phyloP scores from a whole-genome alignment of 2,797 vertebrate species.

The Oreochromis mossambicus region DNA sequence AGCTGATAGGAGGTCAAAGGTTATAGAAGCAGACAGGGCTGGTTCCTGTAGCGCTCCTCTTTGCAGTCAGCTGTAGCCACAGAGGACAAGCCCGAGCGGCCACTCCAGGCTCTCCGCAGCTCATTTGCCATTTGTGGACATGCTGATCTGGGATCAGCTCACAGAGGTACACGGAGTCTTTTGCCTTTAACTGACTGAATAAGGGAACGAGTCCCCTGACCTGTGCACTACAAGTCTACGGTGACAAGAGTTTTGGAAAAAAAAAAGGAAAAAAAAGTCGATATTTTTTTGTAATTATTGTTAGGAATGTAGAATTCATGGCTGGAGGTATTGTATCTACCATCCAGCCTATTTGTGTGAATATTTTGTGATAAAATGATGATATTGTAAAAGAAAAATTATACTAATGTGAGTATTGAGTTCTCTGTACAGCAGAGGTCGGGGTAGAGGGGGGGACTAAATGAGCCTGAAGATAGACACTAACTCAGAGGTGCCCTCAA shows the following conservation, averaged over 20 bases:
- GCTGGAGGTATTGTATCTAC: conserved; percentile 49
- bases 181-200: conserved; percentile 63
- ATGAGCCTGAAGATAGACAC: conserved; percentile 24
- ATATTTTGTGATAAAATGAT: conserved; percentile 73
- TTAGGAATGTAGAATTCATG: conserved; percentile 70
- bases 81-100: not conserved
- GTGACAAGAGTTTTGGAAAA: conserved; percentile 45
- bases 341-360: conserved; percentile 61
- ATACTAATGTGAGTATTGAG: conserved; percentile 48
- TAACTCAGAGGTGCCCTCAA: conserved; percentile 25
- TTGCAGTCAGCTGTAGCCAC: conserved; percentile 29
- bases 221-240: conserved; percentile 60
- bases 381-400: conserved; percentile 62
- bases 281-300: conserved; percentile 66
- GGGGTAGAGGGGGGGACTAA: conserved; percentile 13
- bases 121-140: conserved; percentile 36
- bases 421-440: conserved; percentile 60
- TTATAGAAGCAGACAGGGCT: conserved; percentile 53
- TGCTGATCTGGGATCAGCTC: conserved; percentile 67
- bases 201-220: conserved; percentile 50
- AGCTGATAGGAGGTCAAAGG: conserved; percentile 29
- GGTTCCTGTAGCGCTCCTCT: conserved; percentile 57
- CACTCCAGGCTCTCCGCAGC: conserved; percentile 15
- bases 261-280: conserved; percentile 6
- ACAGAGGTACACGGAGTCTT: conserved; percentile 42